Percentiles rank a stretch among this genome's conserved stretches.
Evolutionary conservation across 2,113 vertebrate species (phyloP).

Genomic region (Varanus salvator): DNA sequence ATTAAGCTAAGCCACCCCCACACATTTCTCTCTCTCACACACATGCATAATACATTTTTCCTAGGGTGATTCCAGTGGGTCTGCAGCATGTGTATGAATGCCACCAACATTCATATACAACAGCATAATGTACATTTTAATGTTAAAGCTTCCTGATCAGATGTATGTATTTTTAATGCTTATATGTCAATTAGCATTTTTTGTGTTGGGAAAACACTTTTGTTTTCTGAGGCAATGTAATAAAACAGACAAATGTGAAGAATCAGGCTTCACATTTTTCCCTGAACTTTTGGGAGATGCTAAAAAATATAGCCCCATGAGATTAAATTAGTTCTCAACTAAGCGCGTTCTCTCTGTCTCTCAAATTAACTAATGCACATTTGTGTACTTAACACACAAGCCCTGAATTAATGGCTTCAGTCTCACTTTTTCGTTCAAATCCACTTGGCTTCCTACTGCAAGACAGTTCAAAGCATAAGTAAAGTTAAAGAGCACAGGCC

Average conservation of each 20-base stretch:
- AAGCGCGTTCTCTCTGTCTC: background rate
- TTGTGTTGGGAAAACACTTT: background rate
- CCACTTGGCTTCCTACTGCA: background rate
- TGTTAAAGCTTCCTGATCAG: background rate
- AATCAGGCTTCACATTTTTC: background rate
- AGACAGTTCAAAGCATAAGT: background rate
- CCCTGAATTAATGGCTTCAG: rapidly evolving
- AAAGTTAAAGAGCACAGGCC: background rate
- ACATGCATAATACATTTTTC: background rate
- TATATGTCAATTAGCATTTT: background rate
- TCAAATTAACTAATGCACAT: background rate
- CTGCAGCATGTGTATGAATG: background rate
- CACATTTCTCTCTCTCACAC: background rate
- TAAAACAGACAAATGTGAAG: background rate
- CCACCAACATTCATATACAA: too few species aligned
- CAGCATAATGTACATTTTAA: background rate
- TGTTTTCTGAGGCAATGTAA: background rate
- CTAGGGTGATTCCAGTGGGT: background rate
- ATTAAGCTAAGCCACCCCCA: background rate
- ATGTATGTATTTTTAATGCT: background rate
- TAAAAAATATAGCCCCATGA: background rate
- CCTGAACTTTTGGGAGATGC: background rate
- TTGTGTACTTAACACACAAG: background rate
- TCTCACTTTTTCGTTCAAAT: background rate
- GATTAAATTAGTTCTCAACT: background rate